Evolutionary conservation across 2,888 invertebrate genomes (phyloP), one percentile per base, ranked within the genome.

Genomic region (Caenorhabditis doughertyi): DNA sequence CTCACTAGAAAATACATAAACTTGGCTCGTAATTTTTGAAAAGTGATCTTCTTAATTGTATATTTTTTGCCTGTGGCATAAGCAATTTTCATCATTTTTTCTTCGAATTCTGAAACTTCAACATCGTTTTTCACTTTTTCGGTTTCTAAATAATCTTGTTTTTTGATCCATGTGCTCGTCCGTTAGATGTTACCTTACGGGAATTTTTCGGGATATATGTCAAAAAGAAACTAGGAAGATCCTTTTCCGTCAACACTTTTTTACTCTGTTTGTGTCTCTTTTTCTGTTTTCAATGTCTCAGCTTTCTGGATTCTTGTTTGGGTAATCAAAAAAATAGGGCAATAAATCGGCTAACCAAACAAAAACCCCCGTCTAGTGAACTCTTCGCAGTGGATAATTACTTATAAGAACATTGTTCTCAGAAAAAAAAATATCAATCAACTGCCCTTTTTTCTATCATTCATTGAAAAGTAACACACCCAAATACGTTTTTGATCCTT

Each of bases 101-200:
- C 11, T 39, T 11, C 3, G 16, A 39, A 8, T 39, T 39, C 11
- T 4, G 39, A 11, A 39, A 39, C 16, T 16, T 39, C 11, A 39
- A 39, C 16, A 16, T 39, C 16, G 9, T 9, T 32, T 39, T 39
- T 16, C 16, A 16, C 4, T 39, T 13, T 39, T 23, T 18, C 23
- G 21, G 23, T 58, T 58, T 58, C 39, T 13, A 58, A 16, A 58
- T 13, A 58, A 39, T 47, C 39, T 11, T 23, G 56, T 23, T 58
- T 23, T 16, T 39, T 58, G 58, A 58, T 58, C 39, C 58, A 39
- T 23, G 39, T 58, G 39, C 18, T 58, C 16, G 23, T 58, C 21
- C 58, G 39, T 58, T 13, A 39, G 21, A 35, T 58, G 58, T 58
- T 58, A 35, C 39, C 39, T 39, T 13, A 39, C 9, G 16, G 39